Evolutionary conservation across 2,888 invertebrate genomes (phyloP), one percentile per base, ranked within the genome.

Genomic region (Taphrorychus bicolor): DNA sequence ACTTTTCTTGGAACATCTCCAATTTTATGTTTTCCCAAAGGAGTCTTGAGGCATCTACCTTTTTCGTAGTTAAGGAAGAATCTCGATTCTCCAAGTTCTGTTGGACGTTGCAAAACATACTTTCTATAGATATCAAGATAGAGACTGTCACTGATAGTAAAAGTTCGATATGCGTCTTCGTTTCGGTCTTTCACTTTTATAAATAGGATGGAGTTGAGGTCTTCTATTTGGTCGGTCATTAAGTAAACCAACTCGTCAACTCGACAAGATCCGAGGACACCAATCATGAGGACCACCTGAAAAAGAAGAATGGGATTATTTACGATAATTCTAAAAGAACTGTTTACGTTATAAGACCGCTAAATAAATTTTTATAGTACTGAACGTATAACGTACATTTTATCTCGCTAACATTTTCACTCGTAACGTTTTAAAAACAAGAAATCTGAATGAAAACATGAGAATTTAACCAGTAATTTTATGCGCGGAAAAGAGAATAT

Each of bases 1-100:
- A 57, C 56, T n/a, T 57, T 24, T 19, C 42, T 41, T 2, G 56
- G 42, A 7, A 41, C 42, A n/a, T 17, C 24, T 7, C 41, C 56
- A 19, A 57, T 41, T 0, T 40, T 24, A 17, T 57, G 56, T 41
- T 14, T 57, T 17, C 56, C 56, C 56, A 57, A 41, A 1, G 21
- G 41, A 9, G 16, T n/a, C 5, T 42, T 22, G 7, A 24, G 14
- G 21, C 41, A 41, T 59, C 53, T 65, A 42, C 60, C 68, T 1
- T 58, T 42, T 49, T 40, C 19, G 54, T 69, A 64, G n/a, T 59
- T 70, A 14, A 70, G 53, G 45, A 69, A 70, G 18, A 70, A 59
- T 52, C 69, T 24, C 11, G 41, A 24, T 14, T 56, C 59, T n/a
- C 17, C 57, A 42, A 70, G 60, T 16, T 58, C 51, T 19, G 56